A percentile compares a stretch with the other conserved stretches of the same genome.
phyloP scores from a whole-genome alignment of 2,113 vertebrate genomes.

The Eulemur macaco region DNA sequence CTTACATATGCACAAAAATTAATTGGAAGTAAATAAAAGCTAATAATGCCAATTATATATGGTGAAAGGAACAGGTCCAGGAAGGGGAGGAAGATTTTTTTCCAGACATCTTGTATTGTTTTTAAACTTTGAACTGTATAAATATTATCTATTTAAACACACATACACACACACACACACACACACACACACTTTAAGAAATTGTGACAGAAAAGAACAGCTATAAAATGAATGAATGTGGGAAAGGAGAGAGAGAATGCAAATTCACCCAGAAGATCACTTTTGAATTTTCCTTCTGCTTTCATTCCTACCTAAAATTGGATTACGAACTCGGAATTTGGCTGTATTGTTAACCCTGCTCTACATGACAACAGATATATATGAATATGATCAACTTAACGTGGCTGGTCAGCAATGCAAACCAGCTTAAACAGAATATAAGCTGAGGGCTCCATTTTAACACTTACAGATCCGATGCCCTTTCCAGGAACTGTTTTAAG shows the following conservation, averaged over 20 bases:
- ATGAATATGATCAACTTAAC: not conserved
- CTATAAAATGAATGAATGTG: not conserved
- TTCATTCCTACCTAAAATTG: not conserved
- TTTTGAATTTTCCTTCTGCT: not conserved
- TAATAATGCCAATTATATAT: not conserved
- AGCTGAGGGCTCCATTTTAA: not conserved
- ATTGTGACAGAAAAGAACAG: not conserved
- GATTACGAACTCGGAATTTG: not conserved
- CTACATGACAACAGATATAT: not conserved
- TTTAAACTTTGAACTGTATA: not conserved
- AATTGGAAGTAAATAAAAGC: not conserved
- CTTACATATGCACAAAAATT: not conserved
- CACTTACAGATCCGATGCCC: not conserved
- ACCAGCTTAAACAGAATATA: not conserved
- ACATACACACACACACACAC: too few species aligned
- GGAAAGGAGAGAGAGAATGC: not conserved
- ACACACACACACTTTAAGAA: not conserved
- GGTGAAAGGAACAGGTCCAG: not conserved
- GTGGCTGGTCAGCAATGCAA: not conserved
- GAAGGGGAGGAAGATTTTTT: not conserved
- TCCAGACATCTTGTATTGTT: not conserved
- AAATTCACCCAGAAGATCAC: not conserved
- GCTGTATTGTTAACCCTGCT: not conserved
- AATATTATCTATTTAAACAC: not conserved
- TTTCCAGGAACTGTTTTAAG: not conserved